phyloP scores from a whole-genome alignment of 1,140 invertebrate genomes.

The Ceratina calcarata region DNA sequence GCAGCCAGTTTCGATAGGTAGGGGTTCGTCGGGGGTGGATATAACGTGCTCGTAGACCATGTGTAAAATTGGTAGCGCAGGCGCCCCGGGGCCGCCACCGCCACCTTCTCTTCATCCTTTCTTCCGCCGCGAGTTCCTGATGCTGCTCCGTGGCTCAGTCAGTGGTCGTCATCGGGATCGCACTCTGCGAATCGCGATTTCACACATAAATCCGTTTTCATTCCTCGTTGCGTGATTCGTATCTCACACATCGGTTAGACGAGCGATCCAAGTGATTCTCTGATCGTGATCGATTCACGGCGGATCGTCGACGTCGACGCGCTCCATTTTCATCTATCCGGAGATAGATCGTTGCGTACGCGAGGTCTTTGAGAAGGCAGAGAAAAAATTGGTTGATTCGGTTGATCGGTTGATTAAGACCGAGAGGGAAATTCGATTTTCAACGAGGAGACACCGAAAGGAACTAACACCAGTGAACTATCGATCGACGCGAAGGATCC shows the following conservation, averaged over 20 bases:
- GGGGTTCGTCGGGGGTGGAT: slow-evolving; percentile 39
- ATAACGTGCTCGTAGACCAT: slow-evolving; percentile 63
- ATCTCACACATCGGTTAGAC: no score
- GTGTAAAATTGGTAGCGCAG: slow-evolving; percentile 72
- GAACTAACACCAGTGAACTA: not conserved
- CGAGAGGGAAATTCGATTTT: no score
- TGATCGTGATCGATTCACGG: no score
- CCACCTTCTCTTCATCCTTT: slow-evolving; percentile 55
- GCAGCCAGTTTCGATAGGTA: slow-evolving; percentile 13
- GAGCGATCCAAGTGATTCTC: no score
- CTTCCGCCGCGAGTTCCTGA: slow-evolving; percentile 59
- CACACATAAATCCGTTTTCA: not conserved
- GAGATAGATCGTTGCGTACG: no score
- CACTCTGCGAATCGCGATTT: slow-evolving; percentile 28
- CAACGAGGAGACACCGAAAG: no score
- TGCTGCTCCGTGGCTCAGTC: slow-evolving; percentile 62
- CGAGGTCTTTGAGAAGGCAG: no score
- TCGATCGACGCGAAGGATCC: slow-evolving; percentile 9
- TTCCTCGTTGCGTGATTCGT: not conserved
- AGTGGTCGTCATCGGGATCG: slow-evolving; percentile 61
- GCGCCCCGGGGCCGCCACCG: slow-evolving; percentile 52
- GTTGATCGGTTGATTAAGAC: no score
- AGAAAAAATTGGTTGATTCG: no score
- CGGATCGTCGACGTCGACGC: no score
- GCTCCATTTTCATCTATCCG: no score